A percentile compares a stretch with the other conserved stretches of the same genome.
These are phyloP conservation scores for Vicugna pacos DNA, from an alignment of 2,113 vertebrate species.

Conservation along the genomic window DNA sequence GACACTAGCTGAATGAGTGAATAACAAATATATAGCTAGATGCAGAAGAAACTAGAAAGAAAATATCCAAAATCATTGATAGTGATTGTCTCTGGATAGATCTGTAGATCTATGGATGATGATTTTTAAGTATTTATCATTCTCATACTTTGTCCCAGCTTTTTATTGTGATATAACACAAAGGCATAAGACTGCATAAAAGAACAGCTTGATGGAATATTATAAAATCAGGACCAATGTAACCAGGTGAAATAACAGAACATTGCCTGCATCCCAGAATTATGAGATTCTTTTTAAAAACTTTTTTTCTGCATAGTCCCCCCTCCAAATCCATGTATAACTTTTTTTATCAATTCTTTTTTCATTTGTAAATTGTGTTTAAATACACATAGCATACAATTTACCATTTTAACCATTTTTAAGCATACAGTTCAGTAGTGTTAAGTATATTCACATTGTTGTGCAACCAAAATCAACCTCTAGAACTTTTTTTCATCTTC, in stretches of 20 bases:
- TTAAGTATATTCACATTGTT: background rate
- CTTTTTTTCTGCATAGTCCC: background rate
- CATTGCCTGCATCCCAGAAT: background rate
- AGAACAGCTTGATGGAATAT: background rate
- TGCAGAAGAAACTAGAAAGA: background rate
- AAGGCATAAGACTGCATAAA: background rate
- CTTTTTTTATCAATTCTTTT: background rate
- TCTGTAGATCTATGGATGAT: background rate
- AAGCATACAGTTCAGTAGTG: background rate
- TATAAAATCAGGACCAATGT: background rate
- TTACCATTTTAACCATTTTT: background rate
- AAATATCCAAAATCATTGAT: background rate
- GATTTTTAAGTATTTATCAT: background rate
- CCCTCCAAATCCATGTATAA: background rate
- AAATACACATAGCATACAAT: background rate
- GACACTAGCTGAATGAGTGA: background rate
- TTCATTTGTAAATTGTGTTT: background rate
- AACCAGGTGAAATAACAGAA: background rate
- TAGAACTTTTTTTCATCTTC: background rate
- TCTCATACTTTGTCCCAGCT: background rate
- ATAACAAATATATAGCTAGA: background rate
- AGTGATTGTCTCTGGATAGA: background rate
- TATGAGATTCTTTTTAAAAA: background rate
- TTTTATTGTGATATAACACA: background rate
- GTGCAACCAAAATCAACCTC: background rate